Evolutionary conservation across 1,140 invertebrate genomes (phyloP).

Genomic region (Lepidurus couesii): DNA sequence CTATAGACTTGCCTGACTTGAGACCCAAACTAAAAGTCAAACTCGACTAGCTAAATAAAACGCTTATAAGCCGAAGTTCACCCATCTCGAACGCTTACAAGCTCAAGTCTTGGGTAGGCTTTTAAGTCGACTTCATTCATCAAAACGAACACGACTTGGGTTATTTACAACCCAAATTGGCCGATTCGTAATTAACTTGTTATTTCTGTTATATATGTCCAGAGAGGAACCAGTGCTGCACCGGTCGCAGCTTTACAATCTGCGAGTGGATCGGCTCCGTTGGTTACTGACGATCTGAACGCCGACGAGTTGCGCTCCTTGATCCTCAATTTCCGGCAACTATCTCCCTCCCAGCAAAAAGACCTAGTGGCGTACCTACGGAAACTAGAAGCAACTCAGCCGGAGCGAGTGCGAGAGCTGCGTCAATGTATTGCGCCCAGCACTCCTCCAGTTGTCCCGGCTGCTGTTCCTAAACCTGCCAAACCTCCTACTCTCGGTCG

Average conservation of each 20-base stretch:
- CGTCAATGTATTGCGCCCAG: slow-evolving; percentile 51
- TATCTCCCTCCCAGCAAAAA: slow-evolving; percentile 68
- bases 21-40: too few species aligned
- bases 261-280: neutral
- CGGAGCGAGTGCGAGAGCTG: slow-evolving; percentile 62
- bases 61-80: too few species aligned
- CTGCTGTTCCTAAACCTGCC: too few species aligned
- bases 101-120: too few species aligned
- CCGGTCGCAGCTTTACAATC: neutral
- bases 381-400: slow-evolving; percentile 64
- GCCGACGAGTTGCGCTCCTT: slow-evolving; percentile 67
- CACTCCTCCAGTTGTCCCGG: neutral
- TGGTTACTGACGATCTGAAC: slow-evolving; percentile 58
- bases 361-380: slow-evolving; percentile 69
- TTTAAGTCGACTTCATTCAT: too few species aligned
- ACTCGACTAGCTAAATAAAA: too few species aligned
- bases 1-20: too few species aligned
- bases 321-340: slow-evolving; percentile 69
- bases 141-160: too few species aligned
- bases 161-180: neutral
- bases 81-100: too few species aligned
- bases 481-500: too few species aligned
- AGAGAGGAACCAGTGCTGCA: neutral
- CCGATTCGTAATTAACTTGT: neutral
- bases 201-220: neutral